These are phyloP conservation scores for Simalia tracyae DNA, from an alignment of 2,797 vertebrate genomes.

Conservation along the genomic window DNA sequence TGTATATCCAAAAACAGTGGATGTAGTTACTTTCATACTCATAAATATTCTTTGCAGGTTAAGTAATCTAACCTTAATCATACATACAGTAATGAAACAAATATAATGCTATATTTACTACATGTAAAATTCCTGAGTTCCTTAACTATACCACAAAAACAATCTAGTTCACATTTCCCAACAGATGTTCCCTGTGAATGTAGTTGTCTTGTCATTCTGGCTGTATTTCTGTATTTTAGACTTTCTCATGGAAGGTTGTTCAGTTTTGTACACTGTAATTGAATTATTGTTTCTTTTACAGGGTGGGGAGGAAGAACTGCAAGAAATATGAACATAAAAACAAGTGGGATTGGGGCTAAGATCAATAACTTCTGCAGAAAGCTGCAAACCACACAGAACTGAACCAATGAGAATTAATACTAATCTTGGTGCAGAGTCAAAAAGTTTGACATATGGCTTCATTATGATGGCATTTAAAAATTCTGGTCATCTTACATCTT, in stretches of 20 bases:
- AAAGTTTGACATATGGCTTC: background rate
- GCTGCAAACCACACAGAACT: background rate
- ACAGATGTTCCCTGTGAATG: background rate
- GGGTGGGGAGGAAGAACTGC: background rate
- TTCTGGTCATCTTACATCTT: background rate
- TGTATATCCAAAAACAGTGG: background rate
- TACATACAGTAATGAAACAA: background rate
- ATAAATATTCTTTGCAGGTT: background rate
- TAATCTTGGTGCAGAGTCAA: background rate
- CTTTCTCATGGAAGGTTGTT: background rate
- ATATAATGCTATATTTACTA: background rate
- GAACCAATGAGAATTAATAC: background rate
- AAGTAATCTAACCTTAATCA: background rate
- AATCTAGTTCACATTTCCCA: background rate
- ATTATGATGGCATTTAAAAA: background rate
- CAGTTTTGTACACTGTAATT: background rate
- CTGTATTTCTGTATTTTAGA: background rate
- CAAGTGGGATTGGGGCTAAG: background rate
- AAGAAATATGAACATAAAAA: background rate
- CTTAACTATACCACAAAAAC: background rate
- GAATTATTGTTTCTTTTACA: background rate
- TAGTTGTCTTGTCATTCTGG: background rate
- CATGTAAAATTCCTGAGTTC: background rate
- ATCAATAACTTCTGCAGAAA: conserved; percentile 1
- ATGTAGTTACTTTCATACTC: background rate